These are phyloP conservation scores for Galleria mellonella DNA, from an alignment of 1,140 invertebrate genomes.

Conservation along the genomic window DNA sequence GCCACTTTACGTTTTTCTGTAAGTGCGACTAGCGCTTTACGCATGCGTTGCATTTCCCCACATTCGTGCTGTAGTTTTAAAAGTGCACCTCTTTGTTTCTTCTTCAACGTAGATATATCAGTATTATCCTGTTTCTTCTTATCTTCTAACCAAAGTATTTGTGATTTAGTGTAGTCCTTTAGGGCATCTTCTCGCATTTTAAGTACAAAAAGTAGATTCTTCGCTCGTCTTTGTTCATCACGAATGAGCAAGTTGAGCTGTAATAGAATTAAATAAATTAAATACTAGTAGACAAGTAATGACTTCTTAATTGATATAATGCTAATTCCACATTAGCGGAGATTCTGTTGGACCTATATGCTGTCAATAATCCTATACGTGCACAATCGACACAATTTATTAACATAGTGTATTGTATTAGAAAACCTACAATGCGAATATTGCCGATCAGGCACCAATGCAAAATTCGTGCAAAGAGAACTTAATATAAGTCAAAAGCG, in stretches of 20 bases:
- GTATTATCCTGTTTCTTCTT: constrained; percentile 63
- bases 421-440: no score
- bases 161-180: constrained; percentile 62
- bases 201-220: constrained; percentile 57
- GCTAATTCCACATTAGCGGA: neutral
- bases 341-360: neutral
- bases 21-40: constrained; percentile 51
- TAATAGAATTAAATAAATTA: constrained; percentile 10
- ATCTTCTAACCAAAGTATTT: constrained; percentile 63
- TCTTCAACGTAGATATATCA: constrained; percentile 60
- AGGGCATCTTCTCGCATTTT: constrained; percentile 69
- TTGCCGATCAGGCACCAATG: no score
- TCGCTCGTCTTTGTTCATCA: constrained; percentile 63
- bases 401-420: no score
- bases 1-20: constrained; percentile 59
- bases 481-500: no score
- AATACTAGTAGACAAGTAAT: no score
- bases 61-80: constrained; percentile 64
- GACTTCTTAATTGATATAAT: no score
- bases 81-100: constrained; percentile 63
- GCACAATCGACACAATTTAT: no score
- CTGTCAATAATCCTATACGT: neutral
- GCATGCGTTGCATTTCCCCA: constrained; percentile 68
- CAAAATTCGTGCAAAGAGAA: no score
- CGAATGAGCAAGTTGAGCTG: constrained; percentile 68